Conservation (phyloP, 1,140 invertebrate species). For the Drosophila nigromelanica region DNA sequence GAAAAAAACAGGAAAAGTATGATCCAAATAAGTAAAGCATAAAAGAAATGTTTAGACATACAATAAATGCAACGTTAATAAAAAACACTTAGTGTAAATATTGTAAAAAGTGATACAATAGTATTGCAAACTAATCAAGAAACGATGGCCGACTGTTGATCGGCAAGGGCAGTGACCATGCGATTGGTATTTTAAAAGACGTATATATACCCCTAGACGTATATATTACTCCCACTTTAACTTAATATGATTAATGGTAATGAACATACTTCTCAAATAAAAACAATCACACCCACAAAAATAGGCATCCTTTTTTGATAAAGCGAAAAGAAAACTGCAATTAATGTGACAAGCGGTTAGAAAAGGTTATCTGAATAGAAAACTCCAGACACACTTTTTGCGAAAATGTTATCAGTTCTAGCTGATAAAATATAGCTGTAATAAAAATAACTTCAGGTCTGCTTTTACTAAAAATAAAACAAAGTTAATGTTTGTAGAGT, state of each 20-base stretch:
- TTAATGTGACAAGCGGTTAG: neutral
- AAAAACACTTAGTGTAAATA: conserved; percentile 79
- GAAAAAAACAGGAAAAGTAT: conserved; percentile 23
- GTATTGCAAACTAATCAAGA: conserved; percentile 51
- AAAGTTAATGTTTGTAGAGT: conserved; percentile 45
- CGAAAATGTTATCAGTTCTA: conserved; percentile 5
- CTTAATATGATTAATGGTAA: conserved; percentile 46
- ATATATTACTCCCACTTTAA: conserved; percentile 19
- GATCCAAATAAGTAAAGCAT: conserved; percentile 32
- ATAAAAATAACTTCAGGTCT: conserved; percentile 57
- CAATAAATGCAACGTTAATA: conserved; percentile 38
- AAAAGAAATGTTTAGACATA: conserved; percentile 36
- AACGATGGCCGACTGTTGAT: conserved; percentile 8
- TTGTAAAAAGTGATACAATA: conserved; percentile 73
- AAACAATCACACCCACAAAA: conserved; percentile 7
- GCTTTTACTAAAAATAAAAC: conserved; percentile 41
- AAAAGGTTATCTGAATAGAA: neutral
- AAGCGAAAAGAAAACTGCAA: neutral
- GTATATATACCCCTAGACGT: conserved; percentile 40
- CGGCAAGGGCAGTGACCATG: conserved; percentile 27
- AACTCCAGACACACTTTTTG: conserved; percentile 7
- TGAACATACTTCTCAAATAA: conserved; percentile 30
- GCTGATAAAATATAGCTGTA: conserved; percentile 26
- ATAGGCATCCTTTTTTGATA: conserved; percentile 42
- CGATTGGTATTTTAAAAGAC: conserved; percentile 74